Base-by-base conservation (phyloP, 2,888 invertebrate genomes). In the Erebia palarica region DNA sequence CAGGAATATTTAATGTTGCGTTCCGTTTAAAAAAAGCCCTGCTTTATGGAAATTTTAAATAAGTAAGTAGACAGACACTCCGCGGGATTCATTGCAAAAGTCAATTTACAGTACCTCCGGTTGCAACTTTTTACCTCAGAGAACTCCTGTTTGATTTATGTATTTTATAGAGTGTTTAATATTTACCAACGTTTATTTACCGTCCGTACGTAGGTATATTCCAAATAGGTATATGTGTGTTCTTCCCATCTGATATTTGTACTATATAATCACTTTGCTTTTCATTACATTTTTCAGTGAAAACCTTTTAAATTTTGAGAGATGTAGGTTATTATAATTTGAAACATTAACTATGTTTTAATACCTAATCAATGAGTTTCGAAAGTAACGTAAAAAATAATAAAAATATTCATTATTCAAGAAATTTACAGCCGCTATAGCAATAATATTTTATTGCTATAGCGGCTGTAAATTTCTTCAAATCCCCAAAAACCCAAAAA, bases 1-100 rank as follows among this genome's bases (percentile, higher is more conserved):
- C 72, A 59, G 74, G 75, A 77, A 78, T 81, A 84, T 86, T 86
- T 81, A 81, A 84, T 81, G 82, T 82, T 79, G 73, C 78, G 78
- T 84, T 80, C 81, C 78, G 21, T 67, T 80, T 83, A 78, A 77
- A 76, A n/a, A 82, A 80, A 80, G 76, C 79, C 69, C 79, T 75
- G 77, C 79, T 81, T 77, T 80, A 78, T 79, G 75, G 77, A 78
- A 83, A 85, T 81, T 83, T 68, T 70, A 72, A 68, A 72, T 83
- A 82, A 84, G 81, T 84, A 36, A 36, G 36, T 36, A 36, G 36
- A 36, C 27, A 83, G 65, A 49, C 58, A 67, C 71, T 71, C 70
- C 67, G 67, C 70, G 70, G 72, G 75, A 70, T 72, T 74, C 73
- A 75, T 72, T 72, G 73, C 69, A 66, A 66, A 74, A 72, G 74